A percentile compares a stretch with the other conserved stretches of the same genome.
Conservation (phyloP, 2,797 vertebrate genomes). For the Tadarida brasiliensis region DNA sequence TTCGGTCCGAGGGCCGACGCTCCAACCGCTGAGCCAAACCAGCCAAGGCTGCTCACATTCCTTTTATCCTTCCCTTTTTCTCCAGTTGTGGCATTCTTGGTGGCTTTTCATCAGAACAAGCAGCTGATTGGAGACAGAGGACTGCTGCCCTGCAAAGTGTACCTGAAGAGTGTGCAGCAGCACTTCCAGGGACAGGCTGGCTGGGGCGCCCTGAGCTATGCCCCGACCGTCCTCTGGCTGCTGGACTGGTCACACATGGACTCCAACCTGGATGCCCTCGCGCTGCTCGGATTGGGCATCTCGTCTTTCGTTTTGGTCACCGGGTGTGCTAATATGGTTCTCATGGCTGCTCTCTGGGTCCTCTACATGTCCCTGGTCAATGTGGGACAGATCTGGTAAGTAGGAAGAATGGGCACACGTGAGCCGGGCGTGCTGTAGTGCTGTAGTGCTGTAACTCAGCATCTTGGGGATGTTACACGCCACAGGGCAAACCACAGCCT, state of each 20-base stretch:
- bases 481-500: neutral
- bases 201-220: constrained; percentile 90
- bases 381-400: constrained; percentile 97
- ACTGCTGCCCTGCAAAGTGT: constrained; percentile 92
- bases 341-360: constrained; percentile 94
- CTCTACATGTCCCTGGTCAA: constrained; percentile 96
- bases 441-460: rapidly evolving
- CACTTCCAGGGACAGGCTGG: constrained; percentile 92
- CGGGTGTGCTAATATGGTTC: constrained; percentile 94
- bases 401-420: neutral
- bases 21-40: too few relatives aligned
- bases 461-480: neutral
- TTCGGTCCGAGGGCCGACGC: too few relatives aligned
- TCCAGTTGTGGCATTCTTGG: constrained; percentile 93
- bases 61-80: neutral
- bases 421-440: rapidly evolving
- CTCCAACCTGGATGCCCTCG: constrained; percentile 91
- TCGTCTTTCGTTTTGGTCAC: constrained; percentile 91
- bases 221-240: constrained; percentile 95
- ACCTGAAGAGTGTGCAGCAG: constrained; percentile 91
- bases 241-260: constrained; percentile 95
- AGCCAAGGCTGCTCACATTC: neutral
- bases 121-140: constrained; percentile 95
- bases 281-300: constrained; percentile 90
- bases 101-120: constrained; percentile 96